These are phyloP conservation scores for Medauroidea extradentata DNA, from an alignment of 1,140 invertebrate genomes.

Conservation along the genomic window DNA sequence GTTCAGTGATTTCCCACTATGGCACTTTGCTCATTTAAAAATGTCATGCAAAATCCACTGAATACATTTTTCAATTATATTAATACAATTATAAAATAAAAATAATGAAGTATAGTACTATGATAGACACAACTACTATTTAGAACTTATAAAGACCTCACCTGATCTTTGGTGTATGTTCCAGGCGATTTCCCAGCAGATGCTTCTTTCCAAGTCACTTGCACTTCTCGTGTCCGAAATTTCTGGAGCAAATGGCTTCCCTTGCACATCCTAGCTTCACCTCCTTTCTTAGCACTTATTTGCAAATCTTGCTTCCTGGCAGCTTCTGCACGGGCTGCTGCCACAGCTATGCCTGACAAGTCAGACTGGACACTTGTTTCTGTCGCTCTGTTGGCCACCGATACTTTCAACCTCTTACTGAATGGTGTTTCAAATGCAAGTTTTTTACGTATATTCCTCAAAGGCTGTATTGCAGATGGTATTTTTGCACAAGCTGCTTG, in stretches of 20 bases:
- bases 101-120: no score
- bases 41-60: no score
- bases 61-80: no score
- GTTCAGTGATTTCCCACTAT: no score
- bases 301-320: slow-evolving; percentile 31
- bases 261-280: slow-evolving; percentile 26
- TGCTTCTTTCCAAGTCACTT: slow-evolving; percentile 30
- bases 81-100: no score
- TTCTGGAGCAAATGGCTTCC: slow-evolving; percentile 31
- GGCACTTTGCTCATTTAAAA: no score
- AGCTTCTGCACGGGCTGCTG: background rate
- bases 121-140: background rate
- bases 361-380: background rate
- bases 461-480: no score
- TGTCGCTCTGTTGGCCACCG: no score
- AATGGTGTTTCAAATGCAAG: background rate
- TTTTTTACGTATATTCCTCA: no score
- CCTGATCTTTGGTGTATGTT: slow-evolving; percentile 11
- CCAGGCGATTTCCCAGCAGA: slow-evolving; percentile 22
- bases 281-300: slow-evolving; percentile 34
- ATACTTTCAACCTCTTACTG: background rate
- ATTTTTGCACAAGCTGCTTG: no score
- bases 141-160: slow-evolving; percentile 25
- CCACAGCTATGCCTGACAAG: background rate
- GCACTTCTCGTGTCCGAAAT: slow-evolving; percentile 24